phyloP scores from a whole-genome alignment of 2,888 invertebrate species.

The Nymphalis c-album region DNA sequence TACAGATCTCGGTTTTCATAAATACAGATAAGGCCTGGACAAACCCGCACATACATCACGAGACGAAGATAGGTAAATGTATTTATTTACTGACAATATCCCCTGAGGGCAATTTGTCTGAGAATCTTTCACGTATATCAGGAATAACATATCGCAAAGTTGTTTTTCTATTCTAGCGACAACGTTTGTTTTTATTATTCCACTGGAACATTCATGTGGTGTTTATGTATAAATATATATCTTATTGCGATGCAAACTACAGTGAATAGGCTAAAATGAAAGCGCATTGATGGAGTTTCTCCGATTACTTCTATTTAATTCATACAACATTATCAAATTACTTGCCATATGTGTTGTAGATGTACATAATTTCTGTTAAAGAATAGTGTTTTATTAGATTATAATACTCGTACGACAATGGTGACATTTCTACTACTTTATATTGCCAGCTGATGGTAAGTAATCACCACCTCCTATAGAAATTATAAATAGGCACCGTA shows the following conservation, averaged over 20 bases:
- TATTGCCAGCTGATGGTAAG: too few relatives aligned
- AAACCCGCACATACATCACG: constrained; percentile 9
- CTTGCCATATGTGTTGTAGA: too few relatives aligned
- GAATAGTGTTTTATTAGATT: too few relatives aligned
- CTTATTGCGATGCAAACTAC: background rate
- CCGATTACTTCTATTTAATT: too few relatives aligned
- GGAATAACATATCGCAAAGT: constrained; percentile 6
- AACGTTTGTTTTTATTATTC: background rate
- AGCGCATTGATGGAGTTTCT: too few relatives aligned
- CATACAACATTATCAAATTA: too few relatives aligned
- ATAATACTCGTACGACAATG: too few relatives aligned
- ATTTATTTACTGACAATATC: constrained; percentile 12
- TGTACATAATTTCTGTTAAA: too few relatives aligned
- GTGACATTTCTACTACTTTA: too few relatives aligned
- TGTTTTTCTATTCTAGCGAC: constrained; percentile 12
- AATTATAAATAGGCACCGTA: too few relatives aligned
- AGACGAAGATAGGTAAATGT: constrained; percentile 9
- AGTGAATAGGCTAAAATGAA: too few relatives aligned
- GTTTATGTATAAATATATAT: background rate
- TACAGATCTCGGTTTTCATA: background rate
- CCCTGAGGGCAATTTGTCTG: constrained; percentile 3
- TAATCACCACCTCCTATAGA: too few relatives aligned
- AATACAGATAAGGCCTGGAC: constrained; percentile 11
- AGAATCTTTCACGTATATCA: constrained; percentile 8
- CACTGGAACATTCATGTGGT: background rate